Percentiles rank a stretch among this genome's conserved stretches.
Conservation (phyloP, 2,888 invertebrate species). For the Drosophila leonis region DNA sequence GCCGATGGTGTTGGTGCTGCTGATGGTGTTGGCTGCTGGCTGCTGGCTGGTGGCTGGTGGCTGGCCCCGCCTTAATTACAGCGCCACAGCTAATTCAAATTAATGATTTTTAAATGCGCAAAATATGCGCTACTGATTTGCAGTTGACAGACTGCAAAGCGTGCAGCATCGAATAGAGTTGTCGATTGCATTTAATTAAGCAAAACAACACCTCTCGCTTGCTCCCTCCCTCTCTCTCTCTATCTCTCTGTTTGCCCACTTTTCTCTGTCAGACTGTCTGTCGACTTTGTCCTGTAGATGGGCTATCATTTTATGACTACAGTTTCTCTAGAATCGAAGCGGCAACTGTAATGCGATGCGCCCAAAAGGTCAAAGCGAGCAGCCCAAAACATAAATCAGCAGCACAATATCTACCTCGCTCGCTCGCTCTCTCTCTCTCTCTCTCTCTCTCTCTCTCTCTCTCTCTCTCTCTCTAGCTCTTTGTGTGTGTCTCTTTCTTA, state of each 20-base stretch:
- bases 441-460: background rate
- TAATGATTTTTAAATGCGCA: constrained; percentile 82
- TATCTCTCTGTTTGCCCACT: background rate
- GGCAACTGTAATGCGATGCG: constrained; percentile 66
- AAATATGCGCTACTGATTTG: constrained; percentile 77
- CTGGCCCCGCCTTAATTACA: constrained; percentile 70
- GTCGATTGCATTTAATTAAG: constrained; percentile 75
- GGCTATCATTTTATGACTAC: constrained; percentile 51
- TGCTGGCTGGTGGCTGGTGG: no score
- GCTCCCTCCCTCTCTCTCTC: background rate
- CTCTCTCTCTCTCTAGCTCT: background rate
- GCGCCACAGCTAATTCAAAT: constrained; percentile 70
- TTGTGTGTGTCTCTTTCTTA: background rate
- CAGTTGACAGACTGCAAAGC: constrained; percentile 33
- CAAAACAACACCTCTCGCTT: constrained; percentile 13
- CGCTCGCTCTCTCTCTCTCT: background rate
- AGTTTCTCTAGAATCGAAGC: constrained; percentile 48
- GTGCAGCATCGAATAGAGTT: constrained; percentile 63
- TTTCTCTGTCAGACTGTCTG: constrained; percentile 12
- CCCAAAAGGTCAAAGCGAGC: constrained; percentile 60
- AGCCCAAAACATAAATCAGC: constrained; percentile 54
- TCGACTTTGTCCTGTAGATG: constrained; percentile 56
- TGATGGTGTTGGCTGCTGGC: no score
- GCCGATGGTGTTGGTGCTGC: constrained; percentile 15
- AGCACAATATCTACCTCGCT: constrained; percentile 4